Evolutionary conservation across 2,888 invertebrate genomes (phyloP).

Genomic region (Pandemis heparana): DNA sequence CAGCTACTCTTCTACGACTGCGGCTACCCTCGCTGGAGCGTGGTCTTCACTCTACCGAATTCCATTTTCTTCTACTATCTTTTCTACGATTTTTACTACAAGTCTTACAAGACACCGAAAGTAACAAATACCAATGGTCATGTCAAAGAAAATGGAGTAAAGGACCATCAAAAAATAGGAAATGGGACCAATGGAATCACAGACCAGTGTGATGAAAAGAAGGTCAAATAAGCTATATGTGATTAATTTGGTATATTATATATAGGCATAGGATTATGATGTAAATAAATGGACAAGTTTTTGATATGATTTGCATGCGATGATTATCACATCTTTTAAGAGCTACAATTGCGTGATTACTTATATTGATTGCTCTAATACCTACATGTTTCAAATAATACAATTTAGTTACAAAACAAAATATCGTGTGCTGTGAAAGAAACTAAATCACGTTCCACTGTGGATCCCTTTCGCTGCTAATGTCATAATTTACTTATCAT

Average conservation of each 20-base stretch:
- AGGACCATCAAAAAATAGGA: constrained; percentile 48
- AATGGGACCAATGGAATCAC: constrained; percentile 48
- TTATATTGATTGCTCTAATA: too few species aligned
- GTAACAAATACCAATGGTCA: constrained; percentile 55
- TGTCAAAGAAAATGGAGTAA: constrained; percentile 53
- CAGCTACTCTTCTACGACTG: constrained; percentile 95
- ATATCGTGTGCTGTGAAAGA: too few species aligned
- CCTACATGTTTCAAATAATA: too few species aligned
- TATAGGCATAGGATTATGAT: background rate
- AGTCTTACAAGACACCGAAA: constrained; percentile 86
- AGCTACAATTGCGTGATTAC: background rate
- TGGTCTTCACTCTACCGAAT: constrained; percentile 94
- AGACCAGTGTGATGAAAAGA: constrained; percentile 39
- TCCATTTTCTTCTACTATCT: constrained; percentile 97
- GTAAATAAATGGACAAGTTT: constrained; percentile 6
- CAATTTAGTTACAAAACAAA: too few species aligned
- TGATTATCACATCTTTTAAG: background rate
- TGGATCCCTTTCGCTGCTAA: too few species aligned
- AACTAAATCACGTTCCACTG: too few species aligned
- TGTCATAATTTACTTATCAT: too few species aligned
- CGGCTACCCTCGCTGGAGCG: constrained; percentile 94
- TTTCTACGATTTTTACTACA: constrained; percentile 96
- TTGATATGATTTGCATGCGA: background rate
- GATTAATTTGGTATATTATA: background rate
- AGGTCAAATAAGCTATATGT: constrained; percentile 19